These are phyloP conservation scores for Vanessa cardui DNA, from an alignment of 2,888 invertebrate genomes.

Conservation along the genomic window DNA sequence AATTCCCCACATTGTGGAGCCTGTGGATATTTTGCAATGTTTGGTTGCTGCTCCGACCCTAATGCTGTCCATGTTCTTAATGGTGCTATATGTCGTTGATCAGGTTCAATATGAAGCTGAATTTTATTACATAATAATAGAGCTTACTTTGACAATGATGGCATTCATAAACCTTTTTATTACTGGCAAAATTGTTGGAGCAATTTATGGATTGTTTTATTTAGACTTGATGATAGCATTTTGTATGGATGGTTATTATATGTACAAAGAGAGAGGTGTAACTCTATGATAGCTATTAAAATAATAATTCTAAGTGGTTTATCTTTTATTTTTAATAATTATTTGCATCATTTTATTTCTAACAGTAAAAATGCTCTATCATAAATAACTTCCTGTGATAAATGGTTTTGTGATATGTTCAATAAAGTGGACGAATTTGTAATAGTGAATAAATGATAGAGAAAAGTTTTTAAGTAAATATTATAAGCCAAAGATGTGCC, in stretches of 20 bases:
- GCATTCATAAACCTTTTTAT: conserved; percentile 55
- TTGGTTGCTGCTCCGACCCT: conserved; percentile 71
- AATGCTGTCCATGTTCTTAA: conserved; percentile 64
- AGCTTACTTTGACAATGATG: conserved; percentile 52
- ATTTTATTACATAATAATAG: conserved; percentile 61
- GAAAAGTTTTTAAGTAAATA: too few relatives aligned
- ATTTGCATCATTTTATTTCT: conserved; percentile 8
- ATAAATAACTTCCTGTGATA: conserved; percentile 29
- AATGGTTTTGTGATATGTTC: conserved; percentile 4
- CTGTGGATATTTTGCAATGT: conserved; percentile 63
- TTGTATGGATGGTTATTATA: conserved; percentile 63
- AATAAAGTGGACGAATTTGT: too few relatives aligned
- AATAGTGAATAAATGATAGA: neutral
- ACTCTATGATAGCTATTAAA: conserved; percentile 49
- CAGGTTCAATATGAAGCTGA: conserved; percentile 73
- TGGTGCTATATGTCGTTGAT: conserved; percentile 73
- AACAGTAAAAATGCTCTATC: neutral
- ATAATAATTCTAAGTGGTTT: conserved; percentile 13
- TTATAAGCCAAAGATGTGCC: conserved; percentile 29
- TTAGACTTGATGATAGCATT: conserved; percentile 69
- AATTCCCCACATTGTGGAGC: conserved; percentile 69
- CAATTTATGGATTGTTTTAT: conserved; percentile 71
- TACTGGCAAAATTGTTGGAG: conserved; percentile 57
- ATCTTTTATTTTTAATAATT: conserved; percentile 21
- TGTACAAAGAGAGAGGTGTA: conserved; percentile 65